Evolutionary conservation across 2,797 vertebrate species (phyloP), one percentile per base, ranked within the genome.

Genomic region (Rhadinocentrus ornatus): DNA sequence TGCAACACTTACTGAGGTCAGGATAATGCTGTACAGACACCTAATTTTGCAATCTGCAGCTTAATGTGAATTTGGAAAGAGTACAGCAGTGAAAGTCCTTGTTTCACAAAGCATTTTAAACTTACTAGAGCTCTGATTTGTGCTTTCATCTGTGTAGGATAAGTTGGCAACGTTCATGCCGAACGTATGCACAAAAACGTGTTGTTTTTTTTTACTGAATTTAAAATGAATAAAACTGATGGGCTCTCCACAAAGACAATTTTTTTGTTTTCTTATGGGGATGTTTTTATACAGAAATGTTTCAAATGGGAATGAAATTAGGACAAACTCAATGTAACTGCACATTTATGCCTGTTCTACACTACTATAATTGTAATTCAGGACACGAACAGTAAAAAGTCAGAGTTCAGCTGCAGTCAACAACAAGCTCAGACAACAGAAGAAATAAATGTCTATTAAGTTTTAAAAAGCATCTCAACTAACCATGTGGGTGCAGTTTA

Each of bases 371-470:
- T 54, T 34, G 18, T 24, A 54, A 66, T 53, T 34, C 37, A 41
- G 35, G 62, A 82, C 62, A 73, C 58, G 32, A 53, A 27, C 22
- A 66, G 15, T 6, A 52, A 24, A 58, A 32, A 64, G n/a, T 59
- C 32, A 5, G 12, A 58, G 48, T 57, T 70, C 35, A 32, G 9
- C 52, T 53, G n/a, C 18, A 39, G 52, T 15, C 26, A 13, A 1
- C 62, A 20, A 18, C 4, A 56, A 22, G 15, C 69, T 58, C 56
- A 41, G 13, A 62, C 15, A 27, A 54, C 6, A 62, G 2, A 66
- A 44, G 48, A 65, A 74, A 79, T 75, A 66, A 87, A 79, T 84
- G 46, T 72, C 7, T 15, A 22, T 44, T 31, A 57, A 37, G 2
- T 44, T 41, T 13, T 44, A 50, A 66, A 75, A 73, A 39, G 15